Conservation (phyloP, 2,888 invertebrate genomes). For the Candidula unifasciata region DNA sequence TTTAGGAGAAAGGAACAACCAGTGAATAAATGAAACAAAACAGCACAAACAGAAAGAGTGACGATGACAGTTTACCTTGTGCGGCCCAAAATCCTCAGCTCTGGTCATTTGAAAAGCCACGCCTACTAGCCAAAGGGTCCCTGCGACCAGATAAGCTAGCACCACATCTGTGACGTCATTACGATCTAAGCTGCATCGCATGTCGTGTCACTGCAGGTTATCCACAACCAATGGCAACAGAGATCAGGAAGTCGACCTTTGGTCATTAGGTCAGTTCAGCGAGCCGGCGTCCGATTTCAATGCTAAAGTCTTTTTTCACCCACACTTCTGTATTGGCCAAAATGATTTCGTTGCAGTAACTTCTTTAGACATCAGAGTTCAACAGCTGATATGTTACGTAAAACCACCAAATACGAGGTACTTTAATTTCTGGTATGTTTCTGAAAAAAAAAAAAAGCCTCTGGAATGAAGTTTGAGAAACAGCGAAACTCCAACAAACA, state of each 20-base stretch:
- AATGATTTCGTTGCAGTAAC: background rate
- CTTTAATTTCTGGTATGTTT: too few relatives aligned
- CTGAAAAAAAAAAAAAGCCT: too few relatives aligned
- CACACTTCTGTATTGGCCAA: background rate
- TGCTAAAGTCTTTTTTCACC: background rate
- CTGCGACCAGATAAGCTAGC: constrained; percentile 15
- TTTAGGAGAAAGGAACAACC: too few relatives aligned
- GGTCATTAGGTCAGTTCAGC: background rate
- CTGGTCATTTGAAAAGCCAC: background rate
- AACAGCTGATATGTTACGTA: too few relatives aligned
- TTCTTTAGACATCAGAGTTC: too few relatives aligned
- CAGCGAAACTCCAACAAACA: too few relatives aligned
- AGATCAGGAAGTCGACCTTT: background rate
- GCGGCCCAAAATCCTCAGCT: background rate
- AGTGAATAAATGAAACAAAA: background rate
- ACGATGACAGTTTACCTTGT: background rate
- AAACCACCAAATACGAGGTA: too few relatives aligned
- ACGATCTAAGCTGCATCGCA: constrained; percentile 10
- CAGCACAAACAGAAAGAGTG: background rate
- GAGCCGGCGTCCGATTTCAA: background rate
- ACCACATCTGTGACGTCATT: constrained; percentile 34
- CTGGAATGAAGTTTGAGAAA: too few relatives aligned
- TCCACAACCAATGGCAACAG: background rate
- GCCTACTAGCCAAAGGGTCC: constrained; percentile 12
- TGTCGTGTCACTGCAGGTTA: constrained; percentile 7